Percentiles rank a stretch among this genome's conserved stretches.
These are phyloP conservation scores for Cybosia mesomella DNA, from an alignment of 2,888 invertebrate species.

Conservation along the genomic window DNA sequence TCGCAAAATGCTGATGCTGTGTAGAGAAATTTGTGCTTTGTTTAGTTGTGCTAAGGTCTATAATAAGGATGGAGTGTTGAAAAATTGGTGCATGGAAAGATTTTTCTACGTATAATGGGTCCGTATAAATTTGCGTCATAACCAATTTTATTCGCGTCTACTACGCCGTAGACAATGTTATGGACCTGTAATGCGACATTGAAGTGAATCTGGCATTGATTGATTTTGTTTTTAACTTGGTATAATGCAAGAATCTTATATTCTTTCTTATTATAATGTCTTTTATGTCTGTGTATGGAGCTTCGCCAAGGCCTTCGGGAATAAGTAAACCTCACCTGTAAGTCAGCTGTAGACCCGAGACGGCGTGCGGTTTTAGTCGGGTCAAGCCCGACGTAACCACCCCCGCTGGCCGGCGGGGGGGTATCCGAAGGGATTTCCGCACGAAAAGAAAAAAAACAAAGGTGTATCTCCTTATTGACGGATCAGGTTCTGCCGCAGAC, in stretches of 20 bases:
- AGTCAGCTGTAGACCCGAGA: no score
- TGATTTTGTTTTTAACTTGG: not conserved
- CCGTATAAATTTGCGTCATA: slow-evolving; percentile 50
- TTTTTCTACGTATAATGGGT: slow-evolving; percentile 31
- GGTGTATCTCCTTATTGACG: no score
- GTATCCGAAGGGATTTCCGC: no score
- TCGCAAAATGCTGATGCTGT: slow-evolving; percentile 19
- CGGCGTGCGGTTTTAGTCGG: no score
- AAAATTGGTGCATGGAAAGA: slow-evolving; percentile 47
- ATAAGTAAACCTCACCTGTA: no score
- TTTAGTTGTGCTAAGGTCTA: not conserved
- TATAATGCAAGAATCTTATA: no score
- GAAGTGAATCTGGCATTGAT: not conserved
- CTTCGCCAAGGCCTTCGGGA: not conserved
- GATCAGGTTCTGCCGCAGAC: no score
- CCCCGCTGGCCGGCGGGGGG: no score
- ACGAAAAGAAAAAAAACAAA: no score
- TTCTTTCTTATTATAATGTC: no score
- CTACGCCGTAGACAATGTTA: slow-evolving; percentile 22
- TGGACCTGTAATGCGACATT: not conserved
- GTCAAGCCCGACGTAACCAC: no score
- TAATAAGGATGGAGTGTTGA: not conserved
- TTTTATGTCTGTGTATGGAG: not conserved
- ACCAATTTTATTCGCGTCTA: slow-evolving; percentile 31
- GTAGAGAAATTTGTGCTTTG: slow-evolving; percentile 29